Conservation (phyloP, 2,888 invertebrate genomes). For the Alviniconcha strummeri region DNA sequence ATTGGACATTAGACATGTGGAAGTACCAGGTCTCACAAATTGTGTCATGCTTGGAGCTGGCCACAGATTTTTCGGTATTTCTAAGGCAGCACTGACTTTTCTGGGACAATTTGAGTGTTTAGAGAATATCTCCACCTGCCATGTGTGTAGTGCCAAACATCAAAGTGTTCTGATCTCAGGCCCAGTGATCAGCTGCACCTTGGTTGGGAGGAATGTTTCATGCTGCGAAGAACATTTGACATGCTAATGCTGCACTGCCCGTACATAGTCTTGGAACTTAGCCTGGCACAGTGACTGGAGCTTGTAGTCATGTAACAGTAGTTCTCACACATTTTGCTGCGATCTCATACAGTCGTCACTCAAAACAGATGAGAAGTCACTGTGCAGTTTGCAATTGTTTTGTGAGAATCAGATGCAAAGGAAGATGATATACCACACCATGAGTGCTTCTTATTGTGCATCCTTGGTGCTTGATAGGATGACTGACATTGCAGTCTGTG, state of each 20-base stretch:
- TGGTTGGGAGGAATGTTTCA: too few species aligned
- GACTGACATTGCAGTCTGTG: too few species aligned
- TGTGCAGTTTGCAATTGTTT: too few species aligned
- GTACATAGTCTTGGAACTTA: background rate
- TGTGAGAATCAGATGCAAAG: too few species aligned
- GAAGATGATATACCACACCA: too few species aligned
- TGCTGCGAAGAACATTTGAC: background rate
- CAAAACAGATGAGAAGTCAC: too few species aligned
- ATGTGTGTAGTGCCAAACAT: background rate
- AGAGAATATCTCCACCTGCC: background rate
- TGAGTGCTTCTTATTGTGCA: too few species aligned
- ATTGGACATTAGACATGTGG: too few species aligned
- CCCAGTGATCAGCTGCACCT: background rate
- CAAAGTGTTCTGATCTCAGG: slow-evolving; percentile 1
- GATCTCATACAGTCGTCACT: too few species aligned
- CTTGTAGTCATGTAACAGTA: background rate
- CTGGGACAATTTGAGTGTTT: background rate
- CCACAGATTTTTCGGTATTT: slow-evolving; percentile 24
- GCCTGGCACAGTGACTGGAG: background rate
- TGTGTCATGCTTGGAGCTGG: slow-evolving; percentile 8
- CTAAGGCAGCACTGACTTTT: slow-evolving; percentile 28
- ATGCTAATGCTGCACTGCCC: background rate
- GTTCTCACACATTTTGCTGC: too few species aligned
- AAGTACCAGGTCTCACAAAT: slow-evolving; percentile 20
- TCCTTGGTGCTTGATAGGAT: too few species aligned